Evolutionary conservation across 2,797 vertebrate species (phyloP), one percentile per base, ranked within the genome.

Genomic region (Phyllotis vaccarum): DNA sequence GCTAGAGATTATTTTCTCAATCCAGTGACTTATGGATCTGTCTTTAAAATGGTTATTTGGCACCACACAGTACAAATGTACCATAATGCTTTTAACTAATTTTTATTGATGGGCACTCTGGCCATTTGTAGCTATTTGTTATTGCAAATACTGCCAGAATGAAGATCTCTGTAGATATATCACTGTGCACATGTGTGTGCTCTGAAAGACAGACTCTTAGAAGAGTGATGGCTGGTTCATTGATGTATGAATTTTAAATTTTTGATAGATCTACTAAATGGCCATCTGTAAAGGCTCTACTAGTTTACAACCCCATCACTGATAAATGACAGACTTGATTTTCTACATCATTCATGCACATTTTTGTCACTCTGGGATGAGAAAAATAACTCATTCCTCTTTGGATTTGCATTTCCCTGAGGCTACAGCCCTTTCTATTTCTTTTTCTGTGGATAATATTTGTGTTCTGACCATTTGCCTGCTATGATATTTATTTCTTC

Each of bases 181-280:
- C 95, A 94, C 43, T 88, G 21, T 3, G 12, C 3, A 89, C 24
- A 68, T 93, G 60, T 90, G 31, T 92, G 49, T 74, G 40, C 80
- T 95, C 78, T 93, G 46, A 68, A 90, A 94, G 87, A 80, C 40
- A 58, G 52, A 92, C 62, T 72, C 86, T 64, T 88, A 72, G 56
- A 93, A 96, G 56, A 95, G n/a, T 24, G 54, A 96, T 91, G 89
- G 31, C 76, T 93, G 64, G 79, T 90, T 90, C 78, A 89, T 60
- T 92, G 81, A 90, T 92, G 92, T 96, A 94, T 76, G 88, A 96
- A 95, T 97, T 95, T 95, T 21, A 93, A 93, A 93, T 31, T 92
- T 78, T 80, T 95, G 88, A 95, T 89, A 72, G 82, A 56, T 93
- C 56, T 91, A 86, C 62, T 94, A 91, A 94, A 81, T 29, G 72